Evolutionary conservation across 1,140 invertebrate species (phyloP).

Genomic region (Mactra quadrangularis): DNA sequence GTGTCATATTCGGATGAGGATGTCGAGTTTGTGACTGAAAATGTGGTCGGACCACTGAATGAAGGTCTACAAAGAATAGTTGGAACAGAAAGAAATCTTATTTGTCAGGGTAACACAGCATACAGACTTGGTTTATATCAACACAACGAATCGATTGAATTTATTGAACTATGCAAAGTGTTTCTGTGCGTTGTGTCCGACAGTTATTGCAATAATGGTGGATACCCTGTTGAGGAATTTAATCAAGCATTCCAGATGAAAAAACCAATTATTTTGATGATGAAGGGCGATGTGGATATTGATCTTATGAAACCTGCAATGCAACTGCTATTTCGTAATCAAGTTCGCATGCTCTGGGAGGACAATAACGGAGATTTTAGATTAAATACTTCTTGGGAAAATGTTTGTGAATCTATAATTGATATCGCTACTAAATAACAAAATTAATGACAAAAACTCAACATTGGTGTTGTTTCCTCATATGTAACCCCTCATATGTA

Average conservation of each 20-base stretch:
- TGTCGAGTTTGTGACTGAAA: constrained; percentile 2
- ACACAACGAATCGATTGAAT: background rate
- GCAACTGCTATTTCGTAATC: background rate
- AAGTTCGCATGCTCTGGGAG: background rate
- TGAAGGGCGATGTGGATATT: background rate
- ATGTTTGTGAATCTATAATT: constrained; percentile 9
- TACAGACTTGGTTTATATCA: constrained; percentile 6
- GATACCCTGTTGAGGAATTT: background rate
- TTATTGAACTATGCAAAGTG: background rate
- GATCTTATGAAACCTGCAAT: background rate
- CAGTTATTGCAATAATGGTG: background rate
- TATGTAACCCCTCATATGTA: too few relatives aligned
- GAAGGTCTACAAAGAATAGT: background rate
- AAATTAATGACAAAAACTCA: background rate
- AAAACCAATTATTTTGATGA: constrained; percentile 8
- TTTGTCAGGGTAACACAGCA: constrained; percentile 5
- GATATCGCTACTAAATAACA: background rate
- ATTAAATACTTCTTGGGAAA: constrained; percentile 20
- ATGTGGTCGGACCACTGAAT: background rate
- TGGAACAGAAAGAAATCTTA: constrained; percentile 3
- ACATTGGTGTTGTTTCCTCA: too few relatives aligned
- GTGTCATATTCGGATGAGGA: constrained; percentile 18
- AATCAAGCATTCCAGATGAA: constrained; percentile 6
- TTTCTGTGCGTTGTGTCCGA: background rate
- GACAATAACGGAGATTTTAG: background rate